Evolutionary conservation across 2,113 vertebrate genomes (phyloP).

Genomic region (Zosterops borbonicus): DNA sequence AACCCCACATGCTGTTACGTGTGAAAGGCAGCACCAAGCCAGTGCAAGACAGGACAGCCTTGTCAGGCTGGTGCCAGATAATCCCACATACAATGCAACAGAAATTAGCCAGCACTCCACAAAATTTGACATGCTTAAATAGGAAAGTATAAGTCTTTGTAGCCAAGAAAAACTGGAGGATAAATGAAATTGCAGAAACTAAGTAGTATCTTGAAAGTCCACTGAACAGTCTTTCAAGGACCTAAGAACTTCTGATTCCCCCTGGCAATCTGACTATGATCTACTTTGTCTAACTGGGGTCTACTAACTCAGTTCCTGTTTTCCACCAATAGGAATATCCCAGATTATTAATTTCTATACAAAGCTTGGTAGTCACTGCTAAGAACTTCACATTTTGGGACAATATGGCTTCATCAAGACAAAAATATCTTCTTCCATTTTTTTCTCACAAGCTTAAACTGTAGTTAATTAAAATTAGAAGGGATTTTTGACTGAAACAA

Average conservation of each 20-base stretch:
- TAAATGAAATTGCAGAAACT: not conserved
- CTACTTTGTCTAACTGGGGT: not conserved
- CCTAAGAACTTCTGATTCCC: not conserved
- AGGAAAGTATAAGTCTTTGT: not conserved
- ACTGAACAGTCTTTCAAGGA: not conserved
- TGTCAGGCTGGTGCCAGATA: not conserved
- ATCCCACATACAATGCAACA: not conserved
- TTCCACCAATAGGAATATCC: not conserved
- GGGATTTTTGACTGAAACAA: not conserved
- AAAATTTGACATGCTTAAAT: not conserved
- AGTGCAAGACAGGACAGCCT: not conserved
- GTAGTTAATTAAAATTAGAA: not conserved
- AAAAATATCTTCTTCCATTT: not conserved
- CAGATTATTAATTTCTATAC: not conserved
- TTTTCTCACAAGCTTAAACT: not conserved
- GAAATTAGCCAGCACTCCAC: not conserved
- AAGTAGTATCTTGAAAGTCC: not conserved
- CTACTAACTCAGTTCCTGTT: not conserved
- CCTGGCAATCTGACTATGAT: not conserved
- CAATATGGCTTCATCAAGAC: not conserved
- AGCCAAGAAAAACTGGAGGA: not conserved
- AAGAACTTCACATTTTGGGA: not conserved
- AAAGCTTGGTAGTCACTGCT: not conserved
- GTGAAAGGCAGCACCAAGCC: not conserved
- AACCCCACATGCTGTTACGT: fast-evolving